phyloP scores from a whole-genome alignment of 2,888 invertebrate species.

The Nysson spinosus region DNA sequence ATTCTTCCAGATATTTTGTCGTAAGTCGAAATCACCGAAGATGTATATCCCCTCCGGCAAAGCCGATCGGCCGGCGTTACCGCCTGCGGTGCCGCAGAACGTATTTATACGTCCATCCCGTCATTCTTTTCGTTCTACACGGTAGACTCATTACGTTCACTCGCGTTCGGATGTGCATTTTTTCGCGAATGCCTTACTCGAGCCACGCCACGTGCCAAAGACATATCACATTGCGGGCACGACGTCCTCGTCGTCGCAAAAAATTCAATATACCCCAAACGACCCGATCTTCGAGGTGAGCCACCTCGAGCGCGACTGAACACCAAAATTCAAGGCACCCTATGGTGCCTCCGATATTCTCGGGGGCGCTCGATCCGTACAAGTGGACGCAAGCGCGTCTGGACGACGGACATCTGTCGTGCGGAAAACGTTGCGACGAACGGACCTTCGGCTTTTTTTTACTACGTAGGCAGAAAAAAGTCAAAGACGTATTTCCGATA shows the following conservation, averaged over 20 bases:
- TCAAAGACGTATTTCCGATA: neutral
- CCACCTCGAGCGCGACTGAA: slow-evolving; percentile 62
- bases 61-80: slow-evolving; percentile 42
- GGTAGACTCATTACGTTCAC: neutral
- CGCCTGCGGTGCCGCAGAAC: slow-evolving; percentile 27
- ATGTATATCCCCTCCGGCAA: slow-evolving; percentile 18
- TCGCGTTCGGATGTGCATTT: slow-evolving; percentile 5
- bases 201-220: slow-evolving; percentile 33
- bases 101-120: slow-evolving; percentile 12
- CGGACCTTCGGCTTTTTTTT: slow-evolving; percentile 8
- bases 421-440: slow-evolving; percentile 29
- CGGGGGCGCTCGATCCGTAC: slow-evolving; percentile 45
- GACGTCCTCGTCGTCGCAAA: too few species aligned
- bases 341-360: slow-evolving; percentile 19
- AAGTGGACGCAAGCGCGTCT: slow-evolving; percentile 40
- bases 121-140: neutral
- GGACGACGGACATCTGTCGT: slow-evolving; percentile 44
- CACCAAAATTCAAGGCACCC: slow-evolving; percentile 38
- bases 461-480: neutral
- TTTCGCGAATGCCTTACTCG: neutral
- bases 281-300: slow-evolving; percentile 63
- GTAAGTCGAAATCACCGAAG: slow-evolving; percentile 2
- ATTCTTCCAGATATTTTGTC: neutral
- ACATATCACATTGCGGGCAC: slow-evolving; percentile 17
- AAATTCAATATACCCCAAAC: neutral